Evolutionary conservation across 2,888 invertebrate genomes (phyloP).

Genomic region (Elegia similella): DNA sequence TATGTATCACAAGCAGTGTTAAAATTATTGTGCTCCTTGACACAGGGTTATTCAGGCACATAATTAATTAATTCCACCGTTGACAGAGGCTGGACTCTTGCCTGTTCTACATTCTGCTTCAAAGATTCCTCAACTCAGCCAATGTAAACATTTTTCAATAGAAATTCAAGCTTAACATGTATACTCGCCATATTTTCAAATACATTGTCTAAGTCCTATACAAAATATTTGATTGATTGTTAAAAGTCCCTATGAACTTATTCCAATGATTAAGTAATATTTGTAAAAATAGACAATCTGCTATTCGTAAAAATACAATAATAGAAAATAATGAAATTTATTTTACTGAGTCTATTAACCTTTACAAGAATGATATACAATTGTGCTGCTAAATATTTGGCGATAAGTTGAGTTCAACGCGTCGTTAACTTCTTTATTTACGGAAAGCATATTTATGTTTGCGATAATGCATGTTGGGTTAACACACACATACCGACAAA

Average conservation of each 20-base stretch:
- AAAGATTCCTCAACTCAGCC: constrained; percentile 7
- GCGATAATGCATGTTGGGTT: background rate
- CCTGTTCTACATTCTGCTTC: background rate
- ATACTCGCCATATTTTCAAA: background rate
- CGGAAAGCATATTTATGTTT: background rate
- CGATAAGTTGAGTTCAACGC: background rate
- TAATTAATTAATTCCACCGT: background rate
- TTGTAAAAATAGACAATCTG: background rate
- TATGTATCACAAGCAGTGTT: constrained; percentile 45
- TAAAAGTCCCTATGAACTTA: background rate
- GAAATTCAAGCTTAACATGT: too few species aligned
- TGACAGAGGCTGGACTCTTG: background rate
- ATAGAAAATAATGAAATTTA: background rate
- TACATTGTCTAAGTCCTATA: background rate
- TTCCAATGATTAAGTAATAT: background rate
- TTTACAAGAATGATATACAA: constrained; percentile 2
- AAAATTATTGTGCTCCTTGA: constrained; percentile 28
- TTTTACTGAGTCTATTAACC: constrained; percentile 6
- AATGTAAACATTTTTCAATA: background rate
- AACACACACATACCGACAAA: background rate
- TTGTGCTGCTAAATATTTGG: background rate
- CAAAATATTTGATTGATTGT: background rate
- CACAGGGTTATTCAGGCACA: constrained; percentile 31
- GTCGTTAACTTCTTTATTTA: background rate
- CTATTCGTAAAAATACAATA: background rate